Conservation (phyloP, 64 coral and sea anemone genomes). For the Porites lutea region DNA sequence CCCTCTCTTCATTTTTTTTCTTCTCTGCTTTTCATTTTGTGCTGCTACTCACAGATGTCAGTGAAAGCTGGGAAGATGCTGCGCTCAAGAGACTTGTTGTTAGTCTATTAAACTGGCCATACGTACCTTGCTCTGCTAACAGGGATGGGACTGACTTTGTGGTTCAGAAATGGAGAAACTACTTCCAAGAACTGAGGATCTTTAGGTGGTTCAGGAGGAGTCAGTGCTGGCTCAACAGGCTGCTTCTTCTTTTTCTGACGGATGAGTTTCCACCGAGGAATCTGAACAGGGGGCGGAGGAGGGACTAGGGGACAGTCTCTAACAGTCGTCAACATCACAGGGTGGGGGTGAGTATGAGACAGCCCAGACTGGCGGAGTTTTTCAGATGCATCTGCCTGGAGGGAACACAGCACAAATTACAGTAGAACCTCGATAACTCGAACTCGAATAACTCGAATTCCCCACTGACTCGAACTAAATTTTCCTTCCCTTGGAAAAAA, state of each 20-base stretch:
- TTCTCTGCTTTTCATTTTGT: too few relatives aligned
- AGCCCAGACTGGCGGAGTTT: conserved; percentile 93
- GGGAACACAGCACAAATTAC: not conserved
- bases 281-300: conserved; percentile 91
- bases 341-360: conserved; percentile 95
- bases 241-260: conserved; percentile 98
- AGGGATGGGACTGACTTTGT: conserved; percentile 95
- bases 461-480: too few relatives aligned
- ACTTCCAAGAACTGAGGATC: conserved; percentile 98
- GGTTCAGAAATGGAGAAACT: conserved; percentile 91
- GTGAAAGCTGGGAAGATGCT: too few relatives aligned
- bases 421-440: too few relatives aligned
- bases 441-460: too few relatives aligned
- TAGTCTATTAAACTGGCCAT: not conserved
- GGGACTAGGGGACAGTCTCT: conserved; percentile 94
- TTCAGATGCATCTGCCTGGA: conserved; percentile 97
- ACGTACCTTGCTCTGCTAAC: conserved; percentile 94
- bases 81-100: too few relatives aligned
- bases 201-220: conserved; percentile 84
- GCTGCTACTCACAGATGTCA: too few relatives aligned
- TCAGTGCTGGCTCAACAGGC: conserved; percentile 78
- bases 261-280: conserved; percentile 97
- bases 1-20: too few relatives aligned
- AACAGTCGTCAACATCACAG: conserved; percentile 86
- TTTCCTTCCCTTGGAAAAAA: too few relatives aligned